Evolutionary conservation across 2,113 vertebrate species (phyloP).

Genomic region (Saimiri boliviensis): DNA sequence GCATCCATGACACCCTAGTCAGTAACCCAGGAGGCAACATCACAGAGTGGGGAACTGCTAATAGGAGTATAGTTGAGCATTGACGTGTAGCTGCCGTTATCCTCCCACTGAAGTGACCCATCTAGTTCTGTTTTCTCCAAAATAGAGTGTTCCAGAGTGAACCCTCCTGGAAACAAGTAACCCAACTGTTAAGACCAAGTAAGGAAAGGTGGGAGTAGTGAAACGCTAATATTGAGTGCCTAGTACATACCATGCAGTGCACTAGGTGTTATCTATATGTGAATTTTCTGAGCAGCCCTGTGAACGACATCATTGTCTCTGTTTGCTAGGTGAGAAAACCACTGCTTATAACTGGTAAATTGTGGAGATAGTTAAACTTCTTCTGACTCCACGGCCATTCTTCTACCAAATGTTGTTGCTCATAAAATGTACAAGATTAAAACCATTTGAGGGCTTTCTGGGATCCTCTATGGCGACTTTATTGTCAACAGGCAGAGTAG

Average conservation of each 20-base stretch:
- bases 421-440: neutral
- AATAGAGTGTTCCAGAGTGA: neutral
- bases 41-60: neutral
- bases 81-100: neutral
- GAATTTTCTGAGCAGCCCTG: neutral
- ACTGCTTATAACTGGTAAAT: neutral
- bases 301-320: neutral
- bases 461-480: neutral
- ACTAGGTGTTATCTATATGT: neutral
- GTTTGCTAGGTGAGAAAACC: neutral
- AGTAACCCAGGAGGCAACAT: neutral
- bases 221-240: neutral
- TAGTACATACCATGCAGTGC: neutral
- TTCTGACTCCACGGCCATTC: neutral
- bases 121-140: neutral
- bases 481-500: neutral
- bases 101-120: neutral
- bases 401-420: neutral
- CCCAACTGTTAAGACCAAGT: neutral
- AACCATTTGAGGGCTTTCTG: neutral
- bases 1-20: neutral
- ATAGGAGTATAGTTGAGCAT: neutral
- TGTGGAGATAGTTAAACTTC: neutral
- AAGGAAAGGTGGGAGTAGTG: neutral
- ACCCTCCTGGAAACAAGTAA: neutral